Percentiles rank a stretch among this genome's conserved stretches.
Evolutionary conservation across 2,797 vertebrate genomes (phyloP).

Genomic region (Steatocranus sp.): DNA sequence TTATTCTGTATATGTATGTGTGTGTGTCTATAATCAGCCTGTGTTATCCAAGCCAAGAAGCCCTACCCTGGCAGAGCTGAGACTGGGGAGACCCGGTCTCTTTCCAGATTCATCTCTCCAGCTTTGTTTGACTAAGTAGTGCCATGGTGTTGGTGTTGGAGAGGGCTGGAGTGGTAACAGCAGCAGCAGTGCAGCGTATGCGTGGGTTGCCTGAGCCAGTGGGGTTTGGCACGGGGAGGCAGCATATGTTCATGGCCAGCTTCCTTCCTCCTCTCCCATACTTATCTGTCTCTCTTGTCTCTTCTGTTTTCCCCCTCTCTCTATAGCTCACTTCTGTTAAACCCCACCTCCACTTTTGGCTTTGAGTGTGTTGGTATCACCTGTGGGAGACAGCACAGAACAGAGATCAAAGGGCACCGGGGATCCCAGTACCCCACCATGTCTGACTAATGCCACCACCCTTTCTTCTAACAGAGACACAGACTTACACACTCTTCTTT

Average conservation of each 20-base stretch:
- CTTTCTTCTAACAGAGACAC: constrained; percentile 12
- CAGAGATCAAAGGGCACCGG: constrained; percentile 47
- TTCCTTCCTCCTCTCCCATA: constrained; percentile 54
- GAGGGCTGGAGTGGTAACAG: constrained; percentile 62
- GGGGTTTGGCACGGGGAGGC: constrained; percentile 67
- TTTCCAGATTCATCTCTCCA: constrained; percentile 68
- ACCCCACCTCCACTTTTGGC: constrained; percentile 9
- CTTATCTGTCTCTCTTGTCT: constrained; percentile 16
- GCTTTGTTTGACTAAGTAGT: constrained; percentile 74
- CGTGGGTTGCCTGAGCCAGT: constrained; percentile 65
- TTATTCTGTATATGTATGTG: background rate
- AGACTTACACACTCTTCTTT: constrained; percentile 30
- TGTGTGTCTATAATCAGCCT: constrained; percentile 27
- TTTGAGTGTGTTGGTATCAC: background rate
- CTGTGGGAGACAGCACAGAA: constrained; percentile 9
- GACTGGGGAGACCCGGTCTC: constrained; percentile 56
- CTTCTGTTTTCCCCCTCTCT: background rate
- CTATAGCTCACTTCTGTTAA: constrained; percentile 9
- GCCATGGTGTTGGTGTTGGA: constrained; percentile 67
- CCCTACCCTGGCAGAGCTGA: constrained; percentile 50
- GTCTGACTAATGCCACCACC: constrained; percentile 5
- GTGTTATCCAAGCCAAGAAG: constrained; percentile 46
- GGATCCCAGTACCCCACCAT: constrained; percentile 5
- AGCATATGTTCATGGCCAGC: constrained; percentile 72
- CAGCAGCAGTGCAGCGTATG: constrained; percentile 64